Evolutionary conservation across 2,113 vertebrate genomes (phyloP).

Genomic region (Sarotherodon lohbergeri): DNA sequence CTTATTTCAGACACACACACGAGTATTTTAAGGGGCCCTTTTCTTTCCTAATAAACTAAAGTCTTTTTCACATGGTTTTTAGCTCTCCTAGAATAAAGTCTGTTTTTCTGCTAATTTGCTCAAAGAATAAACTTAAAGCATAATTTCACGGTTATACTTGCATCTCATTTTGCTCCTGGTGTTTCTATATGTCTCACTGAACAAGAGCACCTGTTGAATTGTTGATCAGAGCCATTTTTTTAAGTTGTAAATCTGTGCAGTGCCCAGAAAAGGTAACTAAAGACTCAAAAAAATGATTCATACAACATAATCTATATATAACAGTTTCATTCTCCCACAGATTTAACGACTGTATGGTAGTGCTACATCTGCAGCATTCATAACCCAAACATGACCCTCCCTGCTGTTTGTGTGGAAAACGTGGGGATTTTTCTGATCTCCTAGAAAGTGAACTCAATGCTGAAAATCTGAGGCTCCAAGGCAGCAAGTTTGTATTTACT

Average conservation of each 20-base stretch:
- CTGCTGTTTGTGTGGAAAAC: neutral
- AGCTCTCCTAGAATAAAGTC: neutral
- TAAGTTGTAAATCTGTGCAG: neutral
- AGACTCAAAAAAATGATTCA: neutral
- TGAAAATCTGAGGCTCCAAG: neutral
- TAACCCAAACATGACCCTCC: neutral
- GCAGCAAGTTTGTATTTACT: neutral
- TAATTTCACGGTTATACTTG: fast-evolving
- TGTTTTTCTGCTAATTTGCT: neutral
- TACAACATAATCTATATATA: neutral
- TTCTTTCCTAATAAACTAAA: neutral
- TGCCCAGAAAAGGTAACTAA: neutral
- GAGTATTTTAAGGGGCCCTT: fast-evolving
- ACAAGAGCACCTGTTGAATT: neutral
- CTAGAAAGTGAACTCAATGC: neutral
- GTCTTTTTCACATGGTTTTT: neutral
- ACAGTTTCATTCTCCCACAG: neutral
- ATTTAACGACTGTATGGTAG: neutral
- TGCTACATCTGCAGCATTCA: neutral
- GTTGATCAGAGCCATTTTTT: neutral
- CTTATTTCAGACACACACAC: neutral
- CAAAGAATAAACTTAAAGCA: neutral
- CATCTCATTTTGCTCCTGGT: neutral
- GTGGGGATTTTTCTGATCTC: fast-evolving
- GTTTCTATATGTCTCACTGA: neutral